Base-by-base conservation (phyloP, 92 coral and sea anemone species). In the Bergia puertoricense region DNA sequence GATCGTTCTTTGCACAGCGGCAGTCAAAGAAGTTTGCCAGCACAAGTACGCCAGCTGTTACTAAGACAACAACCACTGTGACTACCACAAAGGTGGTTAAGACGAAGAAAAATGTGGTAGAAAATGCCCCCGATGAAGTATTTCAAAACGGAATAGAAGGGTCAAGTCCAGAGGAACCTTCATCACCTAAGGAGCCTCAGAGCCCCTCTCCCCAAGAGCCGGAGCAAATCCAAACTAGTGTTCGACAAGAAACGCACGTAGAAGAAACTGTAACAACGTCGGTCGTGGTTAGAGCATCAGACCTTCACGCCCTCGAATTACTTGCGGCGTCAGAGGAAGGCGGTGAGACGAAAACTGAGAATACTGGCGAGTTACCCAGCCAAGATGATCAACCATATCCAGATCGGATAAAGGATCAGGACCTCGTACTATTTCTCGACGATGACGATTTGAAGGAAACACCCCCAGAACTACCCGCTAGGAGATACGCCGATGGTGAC, bases 1-100 rank as follows among this genome's bases (percentile, higher is more conserved):
- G 98, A 59, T 54, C 94, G 67, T 95, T 95, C 89, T 93, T 85
- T 83, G 93, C 95, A 39, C 96, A 92, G 59, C 85, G 88, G 66
- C 89, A 86, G 65, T 65, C 91, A 42, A 80, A 84, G 87, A 84
- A 48, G 62, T 84, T 84, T 59, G 51, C 87, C 22, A 48, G 86
- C 37, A 71, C 56, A 14, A 84, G 87, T 5, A 71, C 87, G 10
- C 87, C 87, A 4, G 36, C 42, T 67, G 87, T 84, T 38, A 46
- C 57, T 4, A 84, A 50, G 65, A 84, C 87, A 6, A 84, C 79
- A 7, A 84, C 87, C 36, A 84, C 87, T 6, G 68, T 65, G 18
- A 84, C 87, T 16, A 84, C 87, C 43, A 83, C 66, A 40, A 84
- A 41, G 43, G 79, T 84, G 46, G 46, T 84, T 13, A 84, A 84